phyloP scores from a whole-genome alignment of 2,113 vertebrate genomes.

The Notothenia rossii region DNA sequence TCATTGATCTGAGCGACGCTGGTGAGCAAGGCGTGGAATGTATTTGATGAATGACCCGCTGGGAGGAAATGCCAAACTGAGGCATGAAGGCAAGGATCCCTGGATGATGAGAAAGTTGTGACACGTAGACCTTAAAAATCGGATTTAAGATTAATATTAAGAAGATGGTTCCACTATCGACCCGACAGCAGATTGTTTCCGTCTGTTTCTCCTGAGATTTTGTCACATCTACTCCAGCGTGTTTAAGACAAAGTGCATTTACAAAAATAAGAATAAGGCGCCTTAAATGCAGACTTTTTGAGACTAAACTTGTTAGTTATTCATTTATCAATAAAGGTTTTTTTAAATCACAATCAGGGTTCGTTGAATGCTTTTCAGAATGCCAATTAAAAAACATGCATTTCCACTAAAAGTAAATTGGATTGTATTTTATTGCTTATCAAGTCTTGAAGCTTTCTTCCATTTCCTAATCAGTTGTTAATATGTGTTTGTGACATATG shows the following conservation, averaged over 20 bases:
- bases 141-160: conserved; percentile 9
- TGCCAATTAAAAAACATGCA: no score
- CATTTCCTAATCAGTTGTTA: no score
- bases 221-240: neutral
- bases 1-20: conserved; percentile 35
- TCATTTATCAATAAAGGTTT: neutral
- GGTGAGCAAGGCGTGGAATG: conserved; percentile 7
- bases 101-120: conserved; percentile 7
- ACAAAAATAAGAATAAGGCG: no score
- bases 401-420: no score
- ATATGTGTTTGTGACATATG: no score
- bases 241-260: neutral
- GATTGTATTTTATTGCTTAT: no score
- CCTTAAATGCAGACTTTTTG: no score
- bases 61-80: conserved; percentile 7
- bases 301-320: no score
- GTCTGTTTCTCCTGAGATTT: neutral
- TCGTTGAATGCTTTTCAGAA: no score
- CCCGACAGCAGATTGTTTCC: neutral
- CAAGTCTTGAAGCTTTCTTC: no score
- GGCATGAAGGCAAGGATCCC: conserved; percentile 17
- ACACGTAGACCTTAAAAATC: neutral
- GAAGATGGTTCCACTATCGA: conserved; percentile 1
- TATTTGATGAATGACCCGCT: conserved; percentile 44
- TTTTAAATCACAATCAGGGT: no score